phyloP scores from a whole-genome alignment of 1,140 invertebrate species.

The Doryteuthis pealeii region DNA sequence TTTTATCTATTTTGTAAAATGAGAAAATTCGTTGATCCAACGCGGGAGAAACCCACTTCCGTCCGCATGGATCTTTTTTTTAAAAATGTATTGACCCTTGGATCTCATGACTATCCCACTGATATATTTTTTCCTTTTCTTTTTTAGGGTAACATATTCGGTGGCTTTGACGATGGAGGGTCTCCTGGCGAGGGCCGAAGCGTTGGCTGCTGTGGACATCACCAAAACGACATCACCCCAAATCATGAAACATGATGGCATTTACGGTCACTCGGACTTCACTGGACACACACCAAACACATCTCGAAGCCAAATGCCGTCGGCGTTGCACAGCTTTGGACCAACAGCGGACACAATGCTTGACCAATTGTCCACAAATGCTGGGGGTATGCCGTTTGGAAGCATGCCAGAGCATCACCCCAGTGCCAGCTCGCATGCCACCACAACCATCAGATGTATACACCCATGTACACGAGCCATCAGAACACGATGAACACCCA shows the following conservation, averaged over 20 bases:
- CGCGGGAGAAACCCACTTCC: no score
- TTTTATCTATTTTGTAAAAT: no score
- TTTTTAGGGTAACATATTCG: conserved; percentile 86
- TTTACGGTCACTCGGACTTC: conserved; percentile 82
- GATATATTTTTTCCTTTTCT: conserved; percentile 19
- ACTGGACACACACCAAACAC: conserved; percentile 67
- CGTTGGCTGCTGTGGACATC: conserved; percentile 87
- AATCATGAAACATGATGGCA: conserved; percentile 90
- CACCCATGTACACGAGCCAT: conserved; percentile 40
- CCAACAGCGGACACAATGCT: conserved; percentile 51
- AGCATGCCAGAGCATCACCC: conserved; percentile 48
- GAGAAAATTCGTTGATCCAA: no score
- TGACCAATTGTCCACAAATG: conserved; percentile 49
- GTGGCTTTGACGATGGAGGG: conserved; percentile 85
- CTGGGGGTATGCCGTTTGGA: conserved; percentile 46
- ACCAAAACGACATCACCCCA: conserved; percentile 65
- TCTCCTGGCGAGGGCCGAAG: conserved; percentile 87
- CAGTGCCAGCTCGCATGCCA: conserved; percentile 69
- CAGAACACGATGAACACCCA: conserved; percentile 71
- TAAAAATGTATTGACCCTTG: no score
- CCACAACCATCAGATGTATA: conserved; percentile 62
- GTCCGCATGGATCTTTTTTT: no score
- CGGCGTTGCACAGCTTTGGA: conserved; percentile 54
- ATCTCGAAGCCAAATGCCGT: conserved; percentile 69
- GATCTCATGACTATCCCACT: no score